Evolutionary conservation across 2,888 invertebrate species (phyloP).

Genomic region (Griposia aprilina): DNA sequence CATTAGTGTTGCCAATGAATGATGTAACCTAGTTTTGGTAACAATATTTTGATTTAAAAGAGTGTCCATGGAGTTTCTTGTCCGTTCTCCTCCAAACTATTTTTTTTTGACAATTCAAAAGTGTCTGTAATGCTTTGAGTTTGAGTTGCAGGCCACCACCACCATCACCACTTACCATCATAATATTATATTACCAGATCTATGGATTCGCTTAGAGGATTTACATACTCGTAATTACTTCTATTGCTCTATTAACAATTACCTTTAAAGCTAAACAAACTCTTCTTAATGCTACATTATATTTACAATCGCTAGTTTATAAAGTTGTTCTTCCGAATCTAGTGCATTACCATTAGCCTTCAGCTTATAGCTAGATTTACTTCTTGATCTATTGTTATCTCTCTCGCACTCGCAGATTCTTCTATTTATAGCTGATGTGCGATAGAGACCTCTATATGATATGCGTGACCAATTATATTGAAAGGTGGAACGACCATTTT

Average conservation of each 20-base stretch:
- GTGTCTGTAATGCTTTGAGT: too few relatives aligned
- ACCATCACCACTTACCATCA: too few relatives aligned
- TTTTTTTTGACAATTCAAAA: too few relatives aligned
- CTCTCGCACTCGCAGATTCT: slow-evolving; percentile 49
- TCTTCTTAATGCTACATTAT: slow-evolving; percentile 33
- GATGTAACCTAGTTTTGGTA: too few relatives aligned
- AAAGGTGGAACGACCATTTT: slow-evolving; percentile 26
- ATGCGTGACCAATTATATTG: slow-evolving; percentile 53
- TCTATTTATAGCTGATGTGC: slow-evolving; percentile 43
- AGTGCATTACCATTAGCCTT: slow-evolving; percentile 48
- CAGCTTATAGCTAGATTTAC: slow-evolving; percentile 32
- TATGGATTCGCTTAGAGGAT: not conserved
- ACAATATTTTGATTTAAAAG: too few relatives aligned
- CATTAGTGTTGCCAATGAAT: too few relatives aligned
- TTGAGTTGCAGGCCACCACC: too few relatives aligned
- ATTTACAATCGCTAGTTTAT: slow-evolving; percentile 53
- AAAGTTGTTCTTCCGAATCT: slow-evolving; percentile 50
- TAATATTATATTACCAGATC: not conserved
- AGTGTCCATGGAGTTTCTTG: too few relatives aligned
- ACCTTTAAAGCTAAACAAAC: not conserved
- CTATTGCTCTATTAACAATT: too few relatives aligned
- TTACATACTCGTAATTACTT: not conserved
- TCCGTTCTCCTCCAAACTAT: too few relatives aligned
- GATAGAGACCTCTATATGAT: slow-evolving; percentile 30
- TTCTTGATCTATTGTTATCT: slow-evolving; percentile 45